Conservation (phyloP, 1,140 invertebrate species). For the Probaryconus sp. region DNA sequence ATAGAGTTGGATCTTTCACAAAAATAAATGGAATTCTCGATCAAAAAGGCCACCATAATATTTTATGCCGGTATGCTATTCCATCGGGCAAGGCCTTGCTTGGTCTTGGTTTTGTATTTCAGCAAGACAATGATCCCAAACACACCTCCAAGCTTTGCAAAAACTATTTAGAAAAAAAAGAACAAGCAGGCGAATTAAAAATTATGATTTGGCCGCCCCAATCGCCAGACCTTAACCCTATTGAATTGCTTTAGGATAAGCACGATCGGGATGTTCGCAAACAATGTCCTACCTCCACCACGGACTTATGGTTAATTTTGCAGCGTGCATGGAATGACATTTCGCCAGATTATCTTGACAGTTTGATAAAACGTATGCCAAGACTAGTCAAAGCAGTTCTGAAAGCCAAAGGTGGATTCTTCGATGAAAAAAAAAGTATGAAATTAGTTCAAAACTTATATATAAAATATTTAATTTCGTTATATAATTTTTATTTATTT, state of each 20-base stretch:
- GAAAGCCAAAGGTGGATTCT: constrained; percentile 43
- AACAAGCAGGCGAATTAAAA: constrained; percentile 23
- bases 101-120: constrained; percentile 14
- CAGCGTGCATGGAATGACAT: constrained; percentile 43
- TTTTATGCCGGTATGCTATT: constrained; percentile 1
- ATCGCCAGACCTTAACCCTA: constrained; percentile 67
- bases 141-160: constrained; percentile 13
- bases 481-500: constrained; percentile 20
- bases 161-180: constrained; percentile 18
- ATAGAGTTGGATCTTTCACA: constrained; percentile 2
- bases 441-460: constrained; percentile 7
- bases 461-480: constrained; percentile 3
- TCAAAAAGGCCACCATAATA: constrained; percentile 19
- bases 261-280: constrained; percentile 45
- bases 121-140: constrained; percentile 34
- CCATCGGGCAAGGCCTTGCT: constrained; percentile 3
- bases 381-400: constrained; percentile 48
- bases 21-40: constrained; percentile 2
- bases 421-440: constrained; percentile 25
- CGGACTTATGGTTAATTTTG: constrained; percentile 28
- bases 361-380: constrained; percentile 54
- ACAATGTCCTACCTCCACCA: constrained; percentile 14
- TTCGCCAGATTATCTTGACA: constrained; percentile 29
- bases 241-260: constrained; percentile 64
- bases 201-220: constrained; percentile 63